phyloP scores from a whole-genome alignment of 37 sponge, comb jelly and placozoan species.

The Chondrilla cf. caribensis region DNA sequence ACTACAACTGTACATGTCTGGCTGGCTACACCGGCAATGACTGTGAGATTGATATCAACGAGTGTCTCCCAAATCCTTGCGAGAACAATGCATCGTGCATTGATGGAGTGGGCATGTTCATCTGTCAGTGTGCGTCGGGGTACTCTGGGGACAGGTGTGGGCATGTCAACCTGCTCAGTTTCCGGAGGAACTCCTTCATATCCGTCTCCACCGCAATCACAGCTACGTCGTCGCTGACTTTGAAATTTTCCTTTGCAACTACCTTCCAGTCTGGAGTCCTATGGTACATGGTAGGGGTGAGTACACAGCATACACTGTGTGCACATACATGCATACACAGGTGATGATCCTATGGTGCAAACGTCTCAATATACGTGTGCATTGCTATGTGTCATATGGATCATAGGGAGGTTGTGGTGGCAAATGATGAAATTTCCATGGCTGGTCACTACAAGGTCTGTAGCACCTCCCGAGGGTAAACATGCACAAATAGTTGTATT shows the following conservation, averaged over 20 bases:
- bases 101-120: not conserved
- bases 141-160: conserved; percentile 50
- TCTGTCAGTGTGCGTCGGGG: conserved; percentile 26
- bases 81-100: conserved; percentile 4
- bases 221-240: not conserved
- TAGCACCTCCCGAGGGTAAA: no score
- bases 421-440: no score
- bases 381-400: no score
- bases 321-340: no score
- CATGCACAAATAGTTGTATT: no score
- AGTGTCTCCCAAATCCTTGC: conserved; percentile 42
- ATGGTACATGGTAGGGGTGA: conserved; percentile 11
- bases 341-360: no score
- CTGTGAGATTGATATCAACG: conserved; percentile 58
- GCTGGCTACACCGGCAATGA: conserved; percentile 61
- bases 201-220: not conserved
- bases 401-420: no score
- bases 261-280: not conserved
- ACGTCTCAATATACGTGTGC: no score
- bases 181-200: conserved; percentile 15
- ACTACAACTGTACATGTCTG: conserved; percentile 53
- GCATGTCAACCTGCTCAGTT: conserved; percentile 1
- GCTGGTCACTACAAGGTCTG: no score
- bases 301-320: no score
- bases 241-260: conserved; percentile 3